phyloP scores from a whole-genome alignment of 2,113 vertebrate genomes.

The Cyprinus carpio region DNA sequence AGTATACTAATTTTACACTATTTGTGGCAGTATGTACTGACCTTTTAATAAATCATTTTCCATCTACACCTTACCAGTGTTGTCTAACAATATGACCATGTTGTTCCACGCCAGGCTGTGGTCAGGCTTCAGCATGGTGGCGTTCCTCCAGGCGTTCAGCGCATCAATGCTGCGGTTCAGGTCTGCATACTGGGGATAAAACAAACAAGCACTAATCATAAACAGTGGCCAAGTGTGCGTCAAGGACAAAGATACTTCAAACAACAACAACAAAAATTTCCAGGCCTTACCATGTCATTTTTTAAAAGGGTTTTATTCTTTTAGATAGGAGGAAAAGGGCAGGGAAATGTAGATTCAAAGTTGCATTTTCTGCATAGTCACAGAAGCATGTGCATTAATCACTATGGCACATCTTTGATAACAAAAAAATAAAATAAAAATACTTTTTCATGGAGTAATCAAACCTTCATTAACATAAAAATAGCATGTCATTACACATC shows the following conservation, averaged over 20 bases:
- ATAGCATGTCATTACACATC: conserved; percentile 21
- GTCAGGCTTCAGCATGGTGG: conserved; percentile 91
- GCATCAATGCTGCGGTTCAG: conserved; percentile 91
- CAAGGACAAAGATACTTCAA: too few relatives aligned
- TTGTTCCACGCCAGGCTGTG: conserved; percentile 99
- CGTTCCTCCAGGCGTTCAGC: conserved; percentile 93
- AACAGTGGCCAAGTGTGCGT: too few relatives aligned
- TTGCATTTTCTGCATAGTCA: not conserved
- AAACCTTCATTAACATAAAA: conserved; percentile 5
- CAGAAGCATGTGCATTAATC: not conserved
- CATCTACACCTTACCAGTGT: conserved; percentile 81
- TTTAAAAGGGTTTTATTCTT: not conserved
- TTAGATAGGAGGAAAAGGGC: not conserved
- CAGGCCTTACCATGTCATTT: too few relatives aligned
- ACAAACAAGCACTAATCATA: not conserved
- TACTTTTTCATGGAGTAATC: conserved; percentile 5
- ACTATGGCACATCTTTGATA: not conserved
- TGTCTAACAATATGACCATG: conserved; percentile 97
- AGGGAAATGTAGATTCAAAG: not conserved
- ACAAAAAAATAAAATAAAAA: too few relatives aligned
- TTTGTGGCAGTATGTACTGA: not conserved
- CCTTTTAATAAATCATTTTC: not conserved
- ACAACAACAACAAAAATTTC: not conserved
- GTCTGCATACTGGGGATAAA: conserved; percentile 86
- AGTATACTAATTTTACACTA: not conserved